phyloP scores from a whole-genome alignment of 35 echinoderm and acorn worm genomes.

The Stichopus chloronotus region DNA sequence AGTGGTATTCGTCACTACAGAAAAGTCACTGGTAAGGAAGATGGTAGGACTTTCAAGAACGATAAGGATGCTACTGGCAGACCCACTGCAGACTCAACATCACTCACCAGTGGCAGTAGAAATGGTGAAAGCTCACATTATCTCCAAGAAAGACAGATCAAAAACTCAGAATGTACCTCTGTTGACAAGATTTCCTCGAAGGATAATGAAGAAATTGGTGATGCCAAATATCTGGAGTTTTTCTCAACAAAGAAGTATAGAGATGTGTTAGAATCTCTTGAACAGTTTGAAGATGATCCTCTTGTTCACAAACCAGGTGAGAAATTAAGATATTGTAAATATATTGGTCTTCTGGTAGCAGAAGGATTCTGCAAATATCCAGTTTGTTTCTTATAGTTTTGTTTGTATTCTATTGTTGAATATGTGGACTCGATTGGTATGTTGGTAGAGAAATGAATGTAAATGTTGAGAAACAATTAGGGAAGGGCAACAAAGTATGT shows the following conservation, averaged over 20 bases:
- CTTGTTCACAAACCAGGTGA: conserved; percentile 92
- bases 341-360: neutral
- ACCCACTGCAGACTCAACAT: neutral
- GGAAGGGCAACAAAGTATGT: no score
- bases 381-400: no score
- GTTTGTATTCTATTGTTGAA: no score
- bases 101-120: no score
- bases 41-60: neutral
- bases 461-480: no score
- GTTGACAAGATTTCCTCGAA: neutral
- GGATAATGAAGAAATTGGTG: conserved; percentile 20
- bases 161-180: neutral
- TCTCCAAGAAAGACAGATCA: neutral
- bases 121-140: neutral
- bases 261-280: conserved; percentile 62
- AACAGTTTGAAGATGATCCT: conserved; percentile 92
- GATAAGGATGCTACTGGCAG: neutral
- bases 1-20: conserved; percentile 91
- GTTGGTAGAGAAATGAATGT: no score
- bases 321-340: neutral
- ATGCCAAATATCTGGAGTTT: conserved; percentile 73
- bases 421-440: no score
- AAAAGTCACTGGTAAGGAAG: conserved; percentile 73
- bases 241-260: conserved; percentile 62
- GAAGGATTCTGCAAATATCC: no score